These are phyloP conservation scores for Lutjanus erythropterus DNA, from an alignment of 2,113 vertebrate genomes.

Conservation along the genomic window DNA sequence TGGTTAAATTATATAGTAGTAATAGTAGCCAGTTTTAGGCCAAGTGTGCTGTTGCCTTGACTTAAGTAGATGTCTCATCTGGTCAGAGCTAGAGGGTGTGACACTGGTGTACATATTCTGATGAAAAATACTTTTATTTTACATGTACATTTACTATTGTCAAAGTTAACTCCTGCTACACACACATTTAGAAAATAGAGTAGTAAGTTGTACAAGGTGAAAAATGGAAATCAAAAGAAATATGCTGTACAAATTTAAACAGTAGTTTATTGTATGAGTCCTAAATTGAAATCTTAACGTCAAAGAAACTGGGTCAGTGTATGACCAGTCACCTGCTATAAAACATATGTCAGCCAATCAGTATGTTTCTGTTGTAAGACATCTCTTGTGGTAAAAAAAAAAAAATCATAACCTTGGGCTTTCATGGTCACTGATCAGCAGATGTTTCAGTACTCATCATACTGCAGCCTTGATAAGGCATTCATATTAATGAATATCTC, in stretches of 20 bases:
- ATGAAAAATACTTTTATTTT: not conserved
- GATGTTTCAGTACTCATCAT: not conserved
- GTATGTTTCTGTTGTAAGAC: not conserved
- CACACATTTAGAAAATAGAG: no score
- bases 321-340: not conserved
- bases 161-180: not conserved
- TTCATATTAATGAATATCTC: constrained; percentile 23
- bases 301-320: not conserved
- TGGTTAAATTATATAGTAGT: not conserved
- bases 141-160: not conserved
- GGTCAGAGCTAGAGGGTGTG: not conserved
- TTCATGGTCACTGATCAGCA: not conserved
- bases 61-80: not conserved
- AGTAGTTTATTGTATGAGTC: not conserved
- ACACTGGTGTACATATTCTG: not conserved
- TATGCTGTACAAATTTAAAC: not conserved
- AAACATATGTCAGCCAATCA: not conserved
- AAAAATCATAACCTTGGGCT: not conserved
- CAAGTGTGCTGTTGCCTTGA: not conserved
- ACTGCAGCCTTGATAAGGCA: not conserved
- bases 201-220: not conserved
- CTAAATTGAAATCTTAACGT: not conserved
- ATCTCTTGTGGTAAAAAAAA: not conserved
- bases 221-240: not conserved
- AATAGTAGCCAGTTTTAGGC: not conserved